A percentile compares a stretch with the other conserved stretches of the same genome.
Conservation (phyloP, 1,140 invertebrate genomes). For the Tetramorium parvispinum region DNA sequence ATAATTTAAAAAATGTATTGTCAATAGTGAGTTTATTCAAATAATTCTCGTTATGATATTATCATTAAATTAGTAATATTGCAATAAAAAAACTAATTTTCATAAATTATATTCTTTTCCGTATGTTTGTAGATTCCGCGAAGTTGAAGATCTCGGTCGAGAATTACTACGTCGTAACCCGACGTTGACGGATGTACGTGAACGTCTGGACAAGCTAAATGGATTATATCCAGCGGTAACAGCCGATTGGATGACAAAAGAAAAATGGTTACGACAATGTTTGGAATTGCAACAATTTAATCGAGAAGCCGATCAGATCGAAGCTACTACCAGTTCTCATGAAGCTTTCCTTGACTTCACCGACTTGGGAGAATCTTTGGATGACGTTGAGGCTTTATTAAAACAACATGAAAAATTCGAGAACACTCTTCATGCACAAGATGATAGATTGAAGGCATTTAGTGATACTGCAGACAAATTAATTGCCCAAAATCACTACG, state of each 20-base stretch:
- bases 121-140: slow-evolving; percentile 88
- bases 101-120: slow-evolving; percentile 1
- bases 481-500: slow-evolving; percentile 94
- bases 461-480: slow-evolving; percentile 94
- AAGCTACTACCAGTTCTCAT: slow-evolving; percentile 97
- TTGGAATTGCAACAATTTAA: slow-evolving; percentile 96
- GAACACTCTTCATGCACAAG: slow-evolving; percentile 96
- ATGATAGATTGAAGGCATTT: slow-evolving; percentile 95
- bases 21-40: background rate
- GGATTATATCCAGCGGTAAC: slow-evolving; percentile 92
- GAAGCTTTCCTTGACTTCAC: slow-evolving; percentile 96
- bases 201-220: slow-evolving; percentile 90
- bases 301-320: slow-evolving; percentile 98
- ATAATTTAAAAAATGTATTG: background rate
- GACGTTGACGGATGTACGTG: slow-evolving; percentile 89
- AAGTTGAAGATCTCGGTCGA: slow-evolving; percentile 91
- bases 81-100: background rate
- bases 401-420: slow-evolving; percentile 98
- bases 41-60: background rate
- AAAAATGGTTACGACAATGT: slow-evolving; percentile 93
- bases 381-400: slow-evolving; percentile 96
- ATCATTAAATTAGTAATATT: slow-evolving; percentile 12
- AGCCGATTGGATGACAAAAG: slow-evolving; percentile 91
- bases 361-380: slow-evolving; percentile 95
- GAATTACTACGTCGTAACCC: slow-evolving; percentile 91